Evolutionary conservation across 2,113 vertebrate genomes (phyloP).

Genomic region (Labrus mixtus): DNA sequence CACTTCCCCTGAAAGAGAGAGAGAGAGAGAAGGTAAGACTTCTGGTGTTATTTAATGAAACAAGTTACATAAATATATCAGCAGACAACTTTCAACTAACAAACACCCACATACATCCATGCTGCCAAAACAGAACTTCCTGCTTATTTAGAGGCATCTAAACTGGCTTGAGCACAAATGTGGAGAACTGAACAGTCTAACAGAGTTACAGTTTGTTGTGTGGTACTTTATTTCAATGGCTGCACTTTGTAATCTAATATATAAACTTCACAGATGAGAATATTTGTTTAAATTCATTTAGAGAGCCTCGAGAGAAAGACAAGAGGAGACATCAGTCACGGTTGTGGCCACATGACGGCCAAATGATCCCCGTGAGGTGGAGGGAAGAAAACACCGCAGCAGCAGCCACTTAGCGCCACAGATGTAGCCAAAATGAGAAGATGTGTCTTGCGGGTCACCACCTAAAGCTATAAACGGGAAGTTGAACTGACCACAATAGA

Average conservation of each 20-base stretch:
- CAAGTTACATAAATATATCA: conserved; percentile 23
- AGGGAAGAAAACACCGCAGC: conserved; percentile 29
- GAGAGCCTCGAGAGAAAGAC: neutral
- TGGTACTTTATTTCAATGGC: neutral
- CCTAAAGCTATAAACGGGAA: conserved; percentile 53
- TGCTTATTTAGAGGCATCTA: neutral
- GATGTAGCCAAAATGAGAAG: conserved; percentile 48
- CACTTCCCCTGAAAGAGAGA: conserved; percentile 83
- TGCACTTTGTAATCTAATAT: neutral
- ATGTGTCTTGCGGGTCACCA: conserved; percentile 32
- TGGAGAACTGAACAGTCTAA: neutral
- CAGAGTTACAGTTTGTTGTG: no score
- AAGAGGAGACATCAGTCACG: conserved; percentile 11
- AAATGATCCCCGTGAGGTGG: conserved; percentile 42
- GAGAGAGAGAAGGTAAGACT: conserved; percentile 35
- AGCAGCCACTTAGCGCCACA: conserved; percentile 35
- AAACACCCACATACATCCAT: conserved; percentile 10
- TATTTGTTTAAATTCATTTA: neutral
- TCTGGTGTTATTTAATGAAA: conserved; percentile 17
- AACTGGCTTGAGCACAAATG: neutral
- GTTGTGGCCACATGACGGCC: neutral
- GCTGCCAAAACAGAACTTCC: conserved; percentile 5
- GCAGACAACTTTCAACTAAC: conserved; percentile 11
- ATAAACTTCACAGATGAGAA: neutral
- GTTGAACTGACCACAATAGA: conserved; percentile 38